These are phyloP conservation scores for Reinhardtius hippoglossoides DNA, from an alignment of 2,113 vertebrate species.

Conservation along the genomic window DNA sequence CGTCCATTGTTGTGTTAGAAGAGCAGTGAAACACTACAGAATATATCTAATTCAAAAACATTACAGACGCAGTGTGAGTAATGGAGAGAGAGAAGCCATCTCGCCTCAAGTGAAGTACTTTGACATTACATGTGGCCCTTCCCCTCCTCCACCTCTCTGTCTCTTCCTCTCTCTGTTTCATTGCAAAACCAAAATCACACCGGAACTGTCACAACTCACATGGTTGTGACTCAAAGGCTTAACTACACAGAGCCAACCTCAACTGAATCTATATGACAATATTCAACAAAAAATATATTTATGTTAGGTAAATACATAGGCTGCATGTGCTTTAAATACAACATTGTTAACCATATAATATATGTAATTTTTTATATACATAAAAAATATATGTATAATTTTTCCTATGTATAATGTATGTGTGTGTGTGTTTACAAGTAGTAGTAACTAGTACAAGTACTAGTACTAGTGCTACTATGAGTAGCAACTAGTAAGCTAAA, in stretches of 20 bases:
- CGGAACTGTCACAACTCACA: constrained; percentile 75
- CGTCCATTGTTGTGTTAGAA: constrained; percentile 77
- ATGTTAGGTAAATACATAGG: too few relatives aligned
- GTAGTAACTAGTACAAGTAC: too few relatives aligned
- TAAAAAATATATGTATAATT: too few relatives aligned
- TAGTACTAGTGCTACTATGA: too few relatives aligned
- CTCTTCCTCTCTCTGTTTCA: constrained; percentile 72
- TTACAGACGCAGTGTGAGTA: constrained; percentile 18
- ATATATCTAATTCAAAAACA: constrained; percentile 53
- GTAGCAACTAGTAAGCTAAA: too few relatives aligned
- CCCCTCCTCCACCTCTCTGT: constrained; percentile 48
- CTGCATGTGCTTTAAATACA: too few relatives aligned
- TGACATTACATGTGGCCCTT: constrained; percentile 63
- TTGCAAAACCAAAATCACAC: constrained; percentile 81
- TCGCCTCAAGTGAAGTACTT: constrained; percentile 51
- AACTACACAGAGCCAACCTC: not conserved
- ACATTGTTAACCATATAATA: too few relatives aligned
- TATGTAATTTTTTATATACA: too few relatives aligned
- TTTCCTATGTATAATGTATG: too few relatives aligned
- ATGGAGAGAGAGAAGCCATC: constrained; percentile 53
- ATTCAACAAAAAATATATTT: too few relatives aligned
- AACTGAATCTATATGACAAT: too few relatives aligned
- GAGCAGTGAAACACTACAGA: constrained; percentile 31
- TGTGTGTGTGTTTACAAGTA: too few relatives aligned
- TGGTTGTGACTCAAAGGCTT: constrained; percentile 35